phyloP scores from a whole-genome alignment of 92 coral and sea anemone species.

The Zoanthus sansibaricus region DNA sequence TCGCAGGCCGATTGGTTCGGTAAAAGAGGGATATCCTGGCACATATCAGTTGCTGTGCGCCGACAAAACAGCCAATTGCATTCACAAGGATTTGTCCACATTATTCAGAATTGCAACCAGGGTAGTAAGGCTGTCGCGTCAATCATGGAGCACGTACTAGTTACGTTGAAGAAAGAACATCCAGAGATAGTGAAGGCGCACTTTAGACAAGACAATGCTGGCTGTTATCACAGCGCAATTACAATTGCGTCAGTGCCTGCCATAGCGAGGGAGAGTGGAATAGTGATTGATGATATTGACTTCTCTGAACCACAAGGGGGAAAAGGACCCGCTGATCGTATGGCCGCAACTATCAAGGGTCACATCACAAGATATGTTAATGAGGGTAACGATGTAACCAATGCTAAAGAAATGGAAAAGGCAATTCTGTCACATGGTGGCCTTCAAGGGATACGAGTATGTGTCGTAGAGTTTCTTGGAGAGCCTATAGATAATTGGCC shows the following conservation, averaged over 20 bases:
- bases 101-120: too few relatives aligned
- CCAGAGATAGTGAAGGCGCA: too few relatives aligned
- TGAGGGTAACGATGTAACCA: background rate
- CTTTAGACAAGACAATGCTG: too few relatives aligned
- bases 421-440: constrained; percentile 63
- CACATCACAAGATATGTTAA: background rate
- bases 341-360: constrained; percentile 45
- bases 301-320: constrained; percentile 6
- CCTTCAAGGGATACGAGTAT: constrained; percentile 47
- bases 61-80: constrained; percentile 41
- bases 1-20: constrained; percentile 59
- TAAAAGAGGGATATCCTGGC: constrained; percentile 50
- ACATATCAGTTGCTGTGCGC: constrained; percentile 49
- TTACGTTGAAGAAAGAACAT: too few relatives aligned
- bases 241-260: too few relatives aligned
- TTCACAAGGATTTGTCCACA: constrained; percentile 48
- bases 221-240: too few relatives aligned
- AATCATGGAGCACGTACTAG: too few relatives aligned
- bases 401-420: constrained; percentile 34
- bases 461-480: constrained; percentile 19
- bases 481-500: background rate
- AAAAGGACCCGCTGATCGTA: constrained; percentile 16
- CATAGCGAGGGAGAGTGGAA: background rate
- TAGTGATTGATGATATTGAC: background rate
- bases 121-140: too few relatives aligned